Percentiles rank a stretch among this genome's conserved stretches.
Conservation (phyloP, 2,888 invertebrate genomes). For the Marronus borbonicus region DNA sequence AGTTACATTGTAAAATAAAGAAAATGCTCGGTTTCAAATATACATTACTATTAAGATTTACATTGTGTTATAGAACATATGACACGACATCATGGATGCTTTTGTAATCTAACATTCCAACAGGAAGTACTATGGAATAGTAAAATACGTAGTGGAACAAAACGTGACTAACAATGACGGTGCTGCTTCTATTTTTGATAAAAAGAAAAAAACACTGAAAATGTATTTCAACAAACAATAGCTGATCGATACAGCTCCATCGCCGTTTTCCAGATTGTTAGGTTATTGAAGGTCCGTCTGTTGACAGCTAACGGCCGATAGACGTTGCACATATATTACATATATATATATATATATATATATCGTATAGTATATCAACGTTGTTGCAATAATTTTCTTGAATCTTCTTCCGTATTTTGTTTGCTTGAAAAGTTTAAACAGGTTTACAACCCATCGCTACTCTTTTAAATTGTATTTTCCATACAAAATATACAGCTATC, state of each 20-base stretch:
- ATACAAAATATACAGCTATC: no score
- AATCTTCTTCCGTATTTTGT: neutral
- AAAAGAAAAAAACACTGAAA: conserved; percentile 6
- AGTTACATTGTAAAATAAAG: no score
- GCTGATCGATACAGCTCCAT: conserved; percentile 24
- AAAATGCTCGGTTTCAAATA: no score
- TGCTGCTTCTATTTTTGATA: no score
- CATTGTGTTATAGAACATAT: no score
- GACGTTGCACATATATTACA: conserved; percentile 13
- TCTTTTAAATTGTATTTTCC: no score
- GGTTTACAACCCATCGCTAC: no score
- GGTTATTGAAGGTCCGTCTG: conserved; percentile 29
- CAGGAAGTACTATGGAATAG: neutral
- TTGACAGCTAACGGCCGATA: conserved; percentile 28
- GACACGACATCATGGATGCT: no score
- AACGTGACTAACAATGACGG: neutral
- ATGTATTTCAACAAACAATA: conserved; percentile 20
- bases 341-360: neutral
- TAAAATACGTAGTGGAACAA: neutral
- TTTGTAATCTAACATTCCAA: no score
- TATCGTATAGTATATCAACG: conserved; percentile 20
- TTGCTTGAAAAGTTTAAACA: neutral
- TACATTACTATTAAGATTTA: no score
- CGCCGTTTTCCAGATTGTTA: conserved; percentile 23
- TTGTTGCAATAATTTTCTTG: neutral